These are phyloP conservation scores for Pyralis farinalis DNA, from an alignment of 2,888 invertebrate species.

Conservation along the genomic window DNA sequence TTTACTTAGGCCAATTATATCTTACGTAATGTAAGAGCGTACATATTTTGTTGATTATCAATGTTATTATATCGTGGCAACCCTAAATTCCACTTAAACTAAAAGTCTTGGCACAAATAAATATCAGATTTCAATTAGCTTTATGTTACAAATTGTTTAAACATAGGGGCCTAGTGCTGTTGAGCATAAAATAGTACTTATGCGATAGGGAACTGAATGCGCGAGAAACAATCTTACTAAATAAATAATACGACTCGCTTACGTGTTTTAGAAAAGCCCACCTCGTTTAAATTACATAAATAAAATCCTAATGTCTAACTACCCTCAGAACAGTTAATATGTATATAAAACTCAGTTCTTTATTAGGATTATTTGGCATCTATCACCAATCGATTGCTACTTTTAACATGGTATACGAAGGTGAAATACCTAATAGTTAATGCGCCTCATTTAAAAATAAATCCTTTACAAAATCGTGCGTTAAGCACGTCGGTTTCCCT, in stretches of 20 bases:
- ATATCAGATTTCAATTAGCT: slow-evolving; percentile 48
- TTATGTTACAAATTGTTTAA: slow-evolving; percentile 28
- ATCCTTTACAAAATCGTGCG: slow-evolving; percentile 42
- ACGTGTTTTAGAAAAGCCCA: slow-evolving; percentile 37
- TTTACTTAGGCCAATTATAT: slow-evolving; percentile 71
- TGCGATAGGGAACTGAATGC: slow-evolving; percentile 29
- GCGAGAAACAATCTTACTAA: slow-evolving; percentile 22
- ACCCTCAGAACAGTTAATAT: slow-evolving; percentile 79
- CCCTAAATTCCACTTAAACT: slow-evolving; percentile 54
- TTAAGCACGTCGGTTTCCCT: slow-evolving; percentile 55
- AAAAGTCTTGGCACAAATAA: slow-evolving; percentile 76
- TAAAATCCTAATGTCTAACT: slow-evolving; percentile 69
- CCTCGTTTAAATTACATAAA: slow-evolving; percentile 57
- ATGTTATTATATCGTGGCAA: slow-evolving; percentile 42
- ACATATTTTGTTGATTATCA: slow-evolving; percentile 37
- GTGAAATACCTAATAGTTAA: slow-evolving; percentile 72
- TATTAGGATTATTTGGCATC: slow-evolving; percentile 81
- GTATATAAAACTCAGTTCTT: slow-evolving; percentile 81
- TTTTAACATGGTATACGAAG: slow-evolving; percentile 74
- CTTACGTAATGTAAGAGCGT: slow-evolving; percentile 49
- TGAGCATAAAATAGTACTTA: slow-evolving; percentile 42
- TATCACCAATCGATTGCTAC: slow-evolving; percentile 76
- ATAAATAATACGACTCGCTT: slow-evolving; percentile 44
- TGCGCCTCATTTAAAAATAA: slow-evolving; percentile 64
- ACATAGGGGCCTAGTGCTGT: slow-evolving; percentile 33